phyloP scores from a whole-genome alignment of 2,113 vertebrate genomes.

The Paramormyrops kingsleyae region DNA sequence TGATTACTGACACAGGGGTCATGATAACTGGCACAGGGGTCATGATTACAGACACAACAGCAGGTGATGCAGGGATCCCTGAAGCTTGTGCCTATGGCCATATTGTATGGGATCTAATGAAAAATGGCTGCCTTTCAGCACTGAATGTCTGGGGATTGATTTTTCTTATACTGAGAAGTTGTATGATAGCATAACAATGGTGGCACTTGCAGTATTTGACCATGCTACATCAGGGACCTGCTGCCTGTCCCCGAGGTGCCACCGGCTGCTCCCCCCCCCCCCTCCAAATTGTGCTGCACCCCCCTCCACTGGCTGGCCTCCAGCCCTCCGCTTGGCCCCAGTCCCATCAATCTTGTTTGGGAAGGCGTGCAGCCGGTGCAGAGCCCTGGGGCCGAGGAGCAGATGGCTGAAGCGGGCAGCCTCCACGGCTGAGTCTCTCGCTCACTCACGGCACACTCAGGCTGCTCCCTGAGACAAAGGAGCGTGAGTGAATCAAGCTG shows the following conservation, averaged over 20 bases:
- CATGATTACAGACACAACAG: not conserved
- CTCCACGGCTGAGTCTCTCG: not conserved
- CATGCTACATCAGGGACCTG: not conserved
- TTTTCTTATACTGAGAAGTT: not conserved
- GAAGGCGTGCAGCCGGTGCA: slow-evolving; percentile 17
- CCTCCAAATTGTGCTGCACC: not conserved
- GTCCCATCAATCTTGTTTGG: slow-evolving; percentile 25
- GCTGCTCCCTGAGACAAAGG: slow-evolving; percentile 6
- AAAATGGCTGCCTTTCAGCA: not conserved
- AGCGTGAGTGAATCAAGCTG: not conserved
- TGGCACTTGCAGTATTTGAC: not conserved
- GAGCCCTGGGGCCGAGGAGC: slow-evolving; percentile 24
- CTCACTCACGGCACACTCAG: not conserved
- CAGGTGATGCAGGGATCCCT: not conserved
- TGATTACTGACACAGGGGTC: not conserved
- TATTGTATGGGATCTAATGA: not conserved
- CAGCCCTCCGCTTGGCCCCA: not conserved
- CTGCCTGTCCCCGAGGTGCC: not conserved
- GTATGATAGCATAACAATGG: not conserved
- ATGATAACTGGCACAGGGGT: not conserved
- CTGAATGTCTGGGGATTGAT: not conserved
- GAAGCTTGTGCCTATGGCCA: not conserved
- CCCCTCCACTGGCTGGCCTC: not conserved
- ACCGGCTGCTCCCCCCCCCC: not conserved
- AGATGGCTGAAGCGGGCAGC: slow-evolving; percentile 29